These are phyloP conservation scores for Carterocephalus palaemon DNA, from an alignment of 2,888 invertebrate species.

Conservation along the genomic window DNA sequence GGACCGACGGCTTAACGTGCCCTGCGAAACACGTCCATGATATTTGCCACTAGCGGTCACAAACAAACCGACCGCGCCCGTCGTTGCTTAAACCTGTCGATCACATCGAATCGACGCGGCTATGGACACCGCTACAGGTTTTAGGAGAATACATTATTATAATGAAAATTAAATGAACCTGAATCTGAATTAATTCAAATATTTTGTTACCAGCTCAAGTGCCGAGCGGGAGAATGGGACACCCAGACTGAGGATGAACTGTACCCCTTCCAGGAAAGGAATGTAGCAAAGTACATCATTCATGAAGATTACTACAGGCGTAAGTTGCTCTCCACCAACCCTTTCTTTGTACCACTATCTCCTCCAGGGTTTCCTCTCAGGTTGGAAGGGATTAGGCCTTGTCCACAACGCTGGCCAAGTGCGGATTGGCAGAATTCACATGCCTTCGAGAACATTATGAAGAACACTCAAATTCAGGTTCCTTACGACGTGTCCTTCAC, in stretches of 20 bases:
- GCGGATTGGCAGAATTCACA: too few species aligned
- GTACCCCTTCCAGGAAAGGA: conserved; percentile 80
- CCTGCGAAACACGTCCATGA: neutral
- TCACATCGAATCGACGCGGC: too few species aligned
- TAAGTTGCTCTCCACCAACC: conserved; percentile 12
- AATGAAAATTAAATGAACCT: too few species aligned
- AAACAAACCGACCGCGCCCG: too few species aligned
- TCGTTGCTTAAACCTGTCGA: too few species aligned
- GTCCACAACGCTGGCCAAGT: too few species aligned
- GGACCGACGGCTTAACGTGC: too few species aligned
- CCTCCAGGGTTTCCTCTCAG: neutral
- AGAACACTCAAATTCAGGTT: too few species aligned
- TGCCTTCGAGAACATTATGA: too few species aligned
- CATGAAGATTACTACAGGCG: conserved; percentile 71
- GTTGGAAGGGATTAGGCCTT: too few species aligned
- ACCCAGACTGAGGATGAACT: conserved; percentile 80
- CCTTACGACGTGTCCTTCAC: too few species aligned
- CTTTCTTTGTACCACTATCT: neutral
- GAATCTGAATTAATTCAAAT: neutral
- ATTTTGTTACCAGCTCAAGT: conserved; percentile 27
- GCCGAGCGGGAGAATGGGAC: conserved; percentile 85
- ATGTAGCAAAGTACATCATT: conserved; percentile 70
- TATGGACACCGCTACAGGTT: neutral
- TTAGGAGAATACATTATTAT: neutral
- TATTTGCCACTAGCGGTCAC: neutral